A percentile compares a stretch with the other conserved stretches of the same genome.
Conservation (phyloP, 2,888 invertebrate species). For the Octodonta nipae region DNA sequence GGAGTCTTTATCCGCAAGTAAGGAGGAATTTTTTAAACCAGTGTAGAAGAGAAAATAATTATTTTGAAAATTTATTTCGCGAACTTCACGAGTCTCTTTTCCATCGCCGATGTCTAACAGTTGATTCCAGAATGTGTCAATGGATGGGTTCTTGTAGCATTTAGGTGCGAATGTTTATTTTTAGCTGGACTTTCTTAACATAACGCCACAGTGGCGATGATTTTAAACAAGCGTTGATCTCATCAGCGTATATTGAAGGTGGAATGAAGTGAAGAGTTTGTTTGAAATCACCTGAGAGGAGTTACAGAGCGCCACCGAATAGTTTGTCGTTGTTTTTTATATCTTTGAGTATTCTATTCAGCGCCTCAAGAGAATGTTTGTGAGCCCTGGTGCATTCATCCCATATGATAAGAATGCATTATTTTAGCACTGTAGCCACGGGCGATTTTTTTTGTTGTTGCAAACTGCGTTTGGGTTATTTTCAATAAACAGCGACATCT, state of each 20-base stretch:
- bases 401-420: neutral
- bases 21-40: no score
- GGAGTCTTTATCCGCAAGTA: no score
- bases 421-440: neutral
- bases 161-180: neutral
- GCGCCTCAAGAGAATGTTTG: neutral
- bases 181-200: neutral
- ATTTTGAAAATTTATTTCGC: no score
- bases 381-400: neutral
- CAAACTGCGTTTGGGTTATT: slow-evolving; percentile 2
- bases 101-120: slow-evolving; percentile 2
- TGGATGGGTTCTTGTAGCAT: neutral
- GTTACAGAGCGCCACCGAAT: neutral
- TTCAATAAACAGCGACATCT: no score
- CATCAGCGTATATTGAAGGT: neutral
- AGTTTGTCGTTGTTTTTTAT: slow-evolving; percentile 1
- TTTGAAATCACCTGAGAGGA: slow-evolving; percentile 1
- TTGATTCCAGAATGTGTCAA: neutral
- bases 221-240: slow-evolving; percentile 2
- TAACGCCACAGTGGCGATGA: slow-evolving; percentile 2
- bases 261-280: neutral
- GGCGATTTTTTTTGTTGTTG: slow-evolving; percentile 1
- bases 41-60: no score
- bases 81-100: no score
- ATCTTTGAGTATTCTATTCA: slow-evolving; percentile 1